These are phyloP conservation scores for Lucilia sericata DNA, from an alignment of 1,140 invertebrate species.

Conservation along the genomic window DNA sequence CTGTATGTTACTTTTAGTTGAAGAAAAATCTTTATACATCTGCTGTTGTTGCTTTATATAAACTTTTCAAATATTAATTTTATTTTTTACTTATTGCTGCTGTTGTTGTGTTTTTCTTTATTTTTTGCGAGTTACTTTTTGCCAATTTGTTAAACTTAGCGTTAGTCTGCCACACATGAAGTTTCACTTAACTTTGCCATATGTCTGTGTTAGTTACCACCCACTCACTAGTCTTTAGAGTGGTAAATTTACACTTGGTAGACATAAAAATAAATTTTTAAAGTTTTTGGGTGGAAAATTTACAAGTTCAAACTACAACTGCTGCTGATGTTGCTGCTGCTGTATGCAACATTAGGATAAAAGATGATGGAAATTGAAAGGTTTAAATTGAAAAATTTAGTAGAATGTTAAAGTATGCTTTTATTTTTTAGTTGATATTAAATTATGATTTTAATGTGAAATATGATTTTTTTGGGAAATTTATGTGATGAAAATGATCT, in stretches of 20 bases:
- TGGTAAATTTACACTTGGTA: slow-evolving; percentile 24
- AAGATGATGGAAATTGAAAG: neutral
- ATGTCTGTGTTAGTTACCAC: slow-evolving; percentile 3
- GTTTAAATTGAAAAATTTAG: neutral
- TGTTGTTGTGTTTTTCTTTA: neutral
- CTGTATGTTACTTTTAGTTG: neutral
- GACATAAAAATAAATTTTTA: slow-evolving; percentile 24
- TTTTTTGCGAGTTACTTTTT: neutral
- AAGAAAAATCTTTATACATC: neutral
- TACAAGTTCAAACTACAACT: neutral
- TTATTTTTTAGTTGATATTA: too few relatives aligned
- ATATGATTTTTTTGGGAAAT: too few relatives aligned
- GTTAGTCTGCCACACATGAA: slow-evolving; percentile 25
- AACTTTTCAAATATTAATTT: slow-evolving; percentile 28
- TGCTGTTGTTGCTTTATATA: neutral
- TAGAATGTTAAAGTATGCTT: neutral
- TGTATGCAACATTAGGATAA: neutral
- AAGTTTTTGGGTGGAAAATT: slow-evolving; percentile 11
- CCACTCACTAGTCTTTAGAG: slow-evolving; percentile 7
- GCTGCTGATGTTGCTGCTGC: neutral
- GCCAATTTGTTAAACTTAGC: slow-evolving; percentile 11
- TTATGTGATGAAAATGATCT: too few relatives aligned
- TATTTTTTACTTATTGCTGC: neutral
- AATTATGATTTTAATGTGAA: too few relatives aligned
- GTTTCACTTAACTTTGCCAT: slow-evolving; percentile 26